Conservation (phyloP, 2,797 vertebrate species). For the Ctenopoma multispine region DNA sequence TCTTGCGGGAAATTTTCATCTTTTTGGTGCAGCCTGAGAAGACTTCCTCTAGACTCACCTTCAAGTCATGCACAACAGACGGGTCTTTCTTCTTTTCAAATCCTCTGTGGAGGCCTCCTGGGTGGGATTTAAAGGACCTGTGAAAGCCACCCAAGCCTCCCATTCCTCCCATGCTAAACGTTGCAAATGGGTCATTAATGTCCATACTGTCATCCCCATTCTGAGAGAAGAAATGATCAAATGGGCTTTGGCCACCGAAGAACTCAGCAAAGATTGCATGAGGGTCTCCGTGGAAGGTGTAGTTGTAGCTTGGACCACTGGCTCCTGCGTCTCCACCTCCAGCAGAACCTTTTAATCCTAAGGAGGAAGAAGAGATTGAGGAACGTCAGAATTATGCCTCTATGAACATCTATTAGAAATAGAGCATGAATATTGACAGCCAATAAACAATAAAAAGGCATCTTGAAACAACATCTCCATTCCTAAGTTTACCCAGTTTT, state of each 20-base stretch:
- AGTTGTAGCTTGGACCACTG: slow-evolving; percentile 90
- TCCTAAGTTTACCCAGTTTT: neutral
- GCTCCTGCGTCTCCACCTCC: slow-evolving; percentile 77
- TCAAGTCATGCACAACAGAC: slow-evolving; percentile 94
- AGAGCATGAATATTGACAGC: neutral
- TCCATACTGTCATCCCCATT: slow-evolving; percentile 91
- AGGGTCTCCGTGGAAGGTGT: slow-evolving; percentile 96
- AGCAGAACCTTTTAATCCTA: slow-evolving; percentile 77
- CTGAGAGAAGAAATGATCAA: slow-evolving; percentile 95
- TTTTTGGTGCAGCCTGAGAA: slow-evolving; percentile 95
- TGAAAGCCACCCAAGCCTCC: slow-evolving; percentile 82
- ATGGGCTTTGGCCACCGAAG: slow-evolving; percentile 95
- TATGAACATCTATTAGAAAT: neutral
- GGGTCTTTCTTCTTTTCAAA: slow-evolving; percentile 93
- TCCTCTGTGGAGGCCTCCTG: slow-evolving; percentile 60
- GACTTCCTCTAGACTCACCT: slow-evolving; percentile 96
- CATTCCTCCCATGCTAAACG: slow-evolving; percentile 89
- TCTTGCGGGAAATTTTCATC: slow-evolving; percentile 98
- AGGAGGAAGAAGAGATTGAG: neutral
- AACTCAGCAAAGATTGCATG: slow-evolving; percentile 97
- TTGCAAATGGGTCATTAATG: slow-evolving; percentile 91
- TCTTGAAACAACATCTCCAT: neutral
- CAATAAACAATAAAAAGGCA: neutral
- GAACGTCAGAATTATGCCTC: slow-evolving; percentile 2
- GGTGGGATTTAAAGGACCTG: slow-evolving; percentile 78